Conservation (phyloP, 2,888 invertebrate species). For the Heliconius hortense region DNA sequence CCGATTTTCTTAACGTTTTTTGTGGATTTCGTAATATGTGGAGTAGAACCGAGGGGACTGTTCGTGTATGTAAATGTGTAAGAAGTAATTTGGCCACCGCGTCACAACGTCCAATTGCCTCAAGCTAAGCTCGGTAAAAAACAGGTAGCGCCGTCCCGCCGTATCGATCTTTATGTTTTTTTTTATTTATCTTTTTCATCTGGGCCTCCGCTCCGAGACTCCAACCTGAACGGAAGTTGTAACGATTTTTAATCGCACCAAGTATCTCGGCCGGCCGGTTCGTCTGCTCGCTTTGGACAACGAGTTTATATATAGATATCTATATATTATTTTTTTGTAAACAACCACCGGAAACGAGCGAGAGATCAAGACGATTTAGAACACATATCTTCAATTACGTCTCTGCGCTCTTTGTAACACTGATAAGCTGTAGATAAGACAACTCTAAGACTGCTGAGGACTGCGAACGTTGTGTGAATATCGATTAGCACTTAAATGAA, state of each 20-base stretch:
- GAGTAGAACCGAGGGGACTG: slow-evolving; percentile 31
- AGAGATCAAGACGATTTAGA: slow-evolving; percentile 70
- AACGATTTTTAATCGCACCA: slow-evolving; percentile 80
- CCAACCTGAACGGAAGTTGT: slow-evolving; percentile 79
- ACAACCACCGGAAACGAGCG: slow-evolving; percentile 78
- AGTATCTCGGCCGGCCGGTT: slow-evolving; percentile 75
- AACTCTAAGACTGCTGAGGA: slow-evolving; percentile 43
- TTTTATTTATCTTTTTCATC: slow-evolving; percentile 80
- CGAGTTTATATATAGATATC: slow-evolving; percentile 64
- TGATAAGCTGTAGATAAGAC: slow-evolving; percentile 69
- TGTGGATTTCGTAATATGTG: slow-evolving; percentile 18
- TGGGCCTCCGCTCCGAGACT: slow-evolving; percentile 68
- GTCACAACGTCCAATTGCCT: slow-evolving; percentile 54
- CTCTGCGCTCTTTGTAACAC: slow-evolving; percentile 67
- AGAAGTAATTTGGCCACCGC: slow-evolving; percentile 48
- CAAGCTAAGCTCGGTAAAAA: slow-evolving; percentile 66
- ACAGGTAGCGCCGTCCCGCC: slow-evolving; percentile 79
- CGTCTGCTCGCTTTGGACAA: slow-evolving; percentile 66
- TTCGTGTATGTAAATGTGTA: slow-evolving; percentile 29
- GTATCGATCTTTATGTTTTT: slow-evolving; percentile 80
- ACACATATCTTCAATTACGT: slow-evolving; percentile 79
- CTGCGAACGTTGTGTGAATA: slow-evolving; percentile 46
- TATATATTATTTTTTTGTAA: slow-evolving; percentile 68
- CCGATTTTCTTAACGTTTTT: background rate
- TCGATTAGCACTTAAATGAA: slow-evolving; percentile 29